These are phyloP conservation scores for Pristionchus mayeri DNA, from an alignment of 2,888 invertebrate genomes.

Conservation along the genomic window DNA sequence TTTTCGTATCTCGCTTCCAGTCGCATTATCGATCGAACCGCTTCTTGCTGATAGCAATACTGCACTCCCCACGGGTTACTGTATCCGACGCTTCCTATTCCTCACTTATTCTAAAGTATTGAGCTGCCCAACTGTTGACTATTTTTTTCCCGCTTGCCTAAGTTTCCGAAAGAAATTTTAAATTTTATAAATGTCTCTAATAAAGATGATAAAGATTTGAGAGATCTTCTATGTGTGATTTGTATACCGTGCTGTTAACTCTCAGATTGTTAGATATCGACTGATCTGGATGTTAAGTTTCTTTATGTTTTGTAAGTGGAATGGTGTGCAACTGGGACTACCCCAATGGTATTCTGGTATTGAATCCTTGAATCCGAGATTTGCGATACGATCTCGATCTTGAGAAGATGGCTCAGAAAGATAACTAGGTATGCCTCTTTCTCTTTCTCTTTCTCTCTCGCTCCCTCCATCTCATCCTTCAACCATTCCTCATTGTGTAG, in stretches of 20 bases:
- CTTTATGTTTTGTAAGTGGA: not conserved
- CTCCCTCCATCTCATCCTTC: not conserved
- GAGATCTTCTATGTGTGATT: not conserved
- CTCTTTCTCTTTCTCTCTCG: not conserved
- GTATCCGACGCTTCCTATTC: slow-evolving; percentile 7
- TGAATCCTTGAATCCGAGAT: not conserved
- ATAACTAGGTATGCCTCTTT: not conserved
- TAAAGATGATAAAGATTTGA: not conserved
- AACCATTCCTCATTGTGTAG: not conserved
- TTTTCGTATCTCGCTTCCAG: not conserved
- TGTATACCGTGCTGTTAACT: not conserved
- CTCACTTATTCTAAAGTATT: slow-evolving; percentile 18
- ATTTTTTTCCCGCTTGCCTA: not conserved
- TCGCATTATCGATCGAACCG: slow-evolving; percentile 23
- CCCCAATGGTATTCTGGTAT: no score
- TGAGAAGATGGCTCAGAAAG: not conserved
- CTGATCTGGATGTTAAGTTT: not conserved
- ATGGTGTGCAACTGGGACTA: no score
- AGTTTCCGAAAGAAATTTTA: no score
- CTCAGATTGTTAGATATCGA: slow-evolving; percentile 11
- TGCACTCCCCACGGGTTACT: slow-evolving; percentile 10
- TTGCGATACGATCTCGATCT: not conserved
- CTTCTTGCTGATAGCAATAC: slow-evolving; percentile 24
- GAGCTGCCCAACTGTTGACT: slow-evolving; percentile 8
- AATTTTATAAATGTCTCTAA: not conserved